Evolutionary conservation across 2,797 vertebrate genomes (phyloP), one percentile per base, ranked within the genome.

Genomic region (Gallinago nigripennis): DNA sequence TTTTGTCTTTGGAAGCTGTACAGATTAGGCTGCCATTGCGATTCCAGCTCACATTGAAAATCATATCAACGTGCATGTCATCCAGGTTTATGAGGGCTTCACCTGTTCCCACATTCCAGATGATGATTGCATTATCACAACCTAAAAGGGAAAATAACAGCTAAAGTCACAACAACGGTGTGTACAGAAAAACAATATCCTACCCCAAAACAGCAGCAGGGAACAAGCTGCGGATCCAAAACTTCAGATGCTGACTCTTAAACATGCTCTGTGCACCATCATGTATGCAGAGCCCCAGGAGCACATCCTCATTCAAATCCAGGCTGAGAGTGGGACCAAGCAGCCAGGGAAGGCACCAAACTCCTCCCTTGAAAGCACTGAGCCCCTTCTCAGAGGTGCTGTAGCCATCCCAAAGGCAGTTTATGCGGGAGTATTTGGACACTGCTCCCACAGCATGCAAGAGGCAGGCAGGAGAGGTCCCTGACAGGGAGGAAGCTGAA

Each of bases 21-120:
- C 99, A 99, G 98, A 99, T 99, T 30, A 99, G 98, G 96, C 99
- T 99, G 88, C 99, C 99, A 0, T 98, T 99, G 95, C 98, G 98
- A 94, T 99, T 99, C 99, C 99, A 99, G 98, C 98, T 98, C 12
- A 98, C 99, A 0, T 98, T 99, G 98, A 97, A 99, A 89, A 99
- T 99, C 97, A 99, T 98, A 66, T 99, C 99, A 14, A 98, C 98
- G 46, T 99, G 99, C 99, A 99, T 99, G 94, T 99, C 99, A 3
- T 99, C 99, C 97, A 99, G 66, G 88, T 93, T 98, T 88, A 99
- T 99, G 92, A 99, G 97, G 82, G 99, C 98, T 94, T 99, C 99
- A 12, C 99, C 99, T 0, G 99, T 99, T 28, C 99, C 99, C 98
- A 99, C 99, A 2, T 99, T 99, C 99, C 99, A 99, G 98, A 99